Percentiles rank a stretch among this genome's conserved stretches.
phyloP scores from a whole-genome alignment of 2,113 vertebrate genomes.

The Chloropsis hardwickii region DNA sequence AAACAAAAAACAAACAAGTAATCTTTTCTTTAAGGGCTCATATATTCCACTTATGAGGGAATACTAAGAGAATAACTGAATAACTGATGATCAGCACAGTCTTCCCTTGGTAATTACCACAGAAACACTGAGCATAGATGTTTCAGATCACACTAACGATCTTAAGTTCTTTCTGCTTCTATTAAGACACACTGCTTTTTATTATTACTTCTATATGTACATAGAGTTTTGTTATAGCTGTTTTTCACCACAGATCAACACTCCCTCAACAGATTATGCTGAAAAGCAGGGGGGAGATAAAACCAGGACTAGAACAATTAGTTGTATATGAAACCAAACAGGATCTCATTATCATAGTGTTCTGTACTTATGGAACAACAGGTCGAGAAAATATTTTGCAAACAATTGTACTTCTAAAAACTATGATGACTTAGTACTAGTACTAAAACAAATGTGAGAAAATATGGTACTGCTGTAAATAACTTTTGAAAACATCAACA shows the following conservation, averaged over 20 bases:
- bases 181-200: not conserved
- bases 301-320: not conserved
- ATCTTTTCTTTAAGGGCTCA: not conserved
- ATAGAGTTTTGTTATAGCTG: not conserved
- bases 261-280: not conserved
- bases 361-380: not conserved
- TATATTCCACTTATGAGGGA: not conserved
- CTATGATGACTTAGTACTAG: not conserved
- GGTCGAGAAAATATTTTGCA: not conserved
- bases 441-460: not conserved
- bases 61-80: not conserved
- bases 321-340: not conserved
- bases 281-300: not conserved
- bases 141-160: not conserved
- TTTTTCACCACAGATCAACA: not conserved
- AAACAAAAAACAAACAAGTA: not conserved
- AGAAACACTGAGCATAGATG: not conserved
- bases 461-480: not conserved
- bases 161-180: not conserved
- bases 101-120: not conserved
- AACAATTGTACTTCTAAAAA: not conserved
- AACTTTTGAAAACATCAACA: not conserved
- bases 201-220: not conserved
- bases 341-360: not conserved
- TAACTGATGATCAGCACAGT: not conserved